Base-by-base conservation (phyloP, 2,113 vertebrate genomes). In the Pholis gunnellus region DNA sequence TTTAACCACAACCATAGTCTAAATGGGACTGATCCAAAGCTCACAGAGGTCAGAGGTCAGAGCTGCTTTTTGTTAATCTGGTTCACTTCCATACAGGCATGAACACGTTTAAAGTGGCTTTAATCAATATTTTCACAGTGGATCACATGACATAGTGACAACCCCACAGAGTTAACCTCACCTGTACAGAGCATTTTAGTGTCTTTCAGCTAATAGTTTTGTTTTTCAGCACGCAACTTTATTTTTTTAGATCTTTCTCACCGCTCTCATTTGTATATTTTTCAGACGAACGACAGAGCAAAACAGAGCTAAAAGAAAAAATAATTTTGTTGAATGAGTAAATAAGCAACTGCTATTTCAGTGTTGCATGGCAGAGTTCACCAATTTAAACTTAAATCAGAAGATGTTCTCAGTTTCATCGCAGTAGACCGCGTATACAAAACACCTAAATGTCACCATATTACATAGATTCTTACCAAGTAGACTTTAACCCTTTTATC, bases 11-110 rank as follows among this genome's bases (percentile, higher is more conserved):
- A 38, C 27, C 18, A 6, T 56, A 15, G 77, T 38, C 31, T 56
- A 64, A 85, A 75, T 68, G 54, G 77, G 59, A 42, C 72, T 25
- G 52, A 83, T 46, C n/a, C 15, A 59, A 65, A 75, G 22, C 40
- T 48, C 50, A 0, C 40, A 68, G 65, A 54, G 42, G 52, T 66
- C 40, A 68, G 65, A 54, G 42, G 52, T 66, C 31, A 73, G 5
- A n/a, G 38, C 31, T 52, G 40, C 13, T 29, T 44, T 52, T 54
- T 9, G 9, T 40, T 72, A 34, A 1, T 52, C 2, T 40, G 29
- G 10, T 60, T 38, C 7, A 11, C 13, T 20, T 52, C 22, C 20
- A 18, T 18, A 4, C 27, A 20, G 38, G 5, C 27, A 69, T 0
- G 0, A 1, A 63, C 0, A 0, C 68, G 11, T 31, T 31, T 52